phyloP scores from a whole-genome alignment of 1,140 invertebrate species.

The Leptinotarsa lineolata region DNA sequence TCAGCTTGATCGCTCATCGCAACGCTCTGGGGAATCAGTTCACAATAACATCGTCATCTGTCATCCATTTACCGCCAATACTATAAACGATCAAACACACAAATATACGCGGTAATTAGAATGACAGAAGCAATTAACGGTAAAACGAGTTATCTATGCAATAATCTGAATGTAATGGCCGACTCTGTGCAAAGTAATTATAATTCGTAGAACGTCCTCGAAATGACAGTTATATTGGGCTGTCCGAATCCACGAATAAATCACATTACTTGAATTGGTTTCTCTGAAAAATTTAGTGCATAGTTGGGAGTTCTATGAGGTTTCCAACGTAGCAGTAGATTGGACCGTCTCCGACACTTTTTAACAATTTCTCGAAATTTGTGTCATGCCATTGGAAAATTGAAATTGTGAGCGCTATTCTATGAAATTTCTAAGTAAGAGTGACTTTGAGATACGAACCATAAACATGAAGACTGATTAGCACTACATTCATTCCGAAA shows the following conservation, averaged over 20 bases:
- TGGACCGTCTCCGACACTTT: background rate
- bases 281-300: background rate
- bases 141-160: background rate
- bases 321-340: background rate
- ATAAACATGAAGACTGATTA: too few relatives aligned
- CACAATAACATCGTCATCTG: background rate
- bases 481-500: too few relatives aligned
- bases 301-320: background rate
- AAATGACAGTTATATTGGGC: conserved; percentile 39
- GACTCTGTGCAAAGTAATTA: conserved; percentile 30
- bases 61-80: background rate
- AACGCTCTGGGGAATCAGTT: too few relatives aligned
- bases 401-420: too few relatives aligned
- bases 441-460: too few relatives aligned
- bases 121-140: background rate
- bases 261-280: conserved; percentile 34
- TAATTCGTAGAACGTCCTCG: conserved; percentile 29
- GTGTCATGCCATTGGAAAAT: too few relatives aligned
- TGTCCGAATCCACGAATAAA: conserved; percentile 34
- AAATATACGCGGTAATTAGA: background rate
- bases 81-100: background rate
- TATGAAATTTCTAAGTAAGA: too few relatives aligned
- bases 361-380: background rate
- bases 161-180: background rate
- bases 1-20: too few relatives aligned